These are phyloP conservation scores for Catharus bicknelli DNA, from an alignment of 2,113 vertebrate genomes.

Conservation along the genomic window DNA sequence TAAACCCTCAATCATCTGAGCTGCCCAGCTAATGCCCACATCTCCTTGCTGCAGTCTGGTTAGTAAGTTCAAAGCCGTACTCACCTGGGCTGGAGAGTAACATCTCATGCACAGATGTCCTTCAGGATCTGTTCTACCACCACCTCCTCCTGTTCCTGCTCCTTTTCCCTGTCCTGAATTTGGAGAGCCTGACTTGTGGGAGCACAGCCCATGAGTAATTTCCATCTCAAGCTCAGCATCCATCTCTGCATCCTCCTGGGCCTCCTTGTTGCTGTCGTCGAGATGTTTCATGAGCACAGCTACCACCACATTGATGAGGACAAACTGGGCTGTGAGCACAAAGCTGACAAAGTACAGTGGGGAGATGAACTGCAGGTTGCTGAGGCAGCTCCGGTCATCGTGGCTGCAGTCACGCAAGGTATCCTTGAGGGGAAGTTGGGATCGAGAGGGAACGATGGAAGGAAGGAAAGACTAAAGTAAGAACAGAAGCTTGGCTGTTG, in stretches of 20 bases:
- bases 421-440: slow-evolving; percentile 78
- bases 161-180: slow-evolving; percentile 64
- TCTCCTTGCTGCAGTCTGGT: slow-evolving; percentile 10
- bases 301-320: slow-evolving; percentile 99
- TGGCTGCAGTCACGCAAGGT: slow-evolving; percentile 94
- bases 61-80: slow-evolving; percentile 28
- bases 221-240: slow-evolving; percentile 97
- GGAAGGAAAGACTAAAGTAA: slow-evolving; percentile 50
- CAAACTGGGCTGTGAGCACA: slow-evolving; percentile 98
- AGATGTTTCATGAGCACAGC: slow-evolving; percentile 99
- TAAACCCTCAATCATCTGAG: neutral
- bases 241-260: slow-evolving; percentile 98
- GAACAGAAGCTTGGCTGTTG: neutral
- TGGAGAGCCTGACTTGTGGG: slow-evolving; percentile 68
- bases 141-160: slow-evolving; percentile 30
- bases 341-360: slow-evolving; percentile 99
- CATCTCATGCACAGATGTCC: slow-evolving; percentile 75
- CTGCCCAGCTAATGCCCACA: slow-evolving; percentile 6
- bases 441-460: neutral
- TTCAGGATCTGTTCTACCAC: slow-evolving; percentile 55
- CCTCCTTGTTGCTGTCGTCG: slow-evolving; percentile 98
- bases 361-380: slow-evolving; percentile 91
- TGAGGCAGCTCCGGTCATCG: slow-evolving; percentile 93
- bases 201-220: slow-evolving; percentile 85
- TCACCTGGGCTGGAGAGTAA: slow-evolving; percentile 93